These are phyloP conservation scores for Sciurus niger DNA, from an alignment of 2,113 vertebrate species.

Conservation along the genomic window DNA sequence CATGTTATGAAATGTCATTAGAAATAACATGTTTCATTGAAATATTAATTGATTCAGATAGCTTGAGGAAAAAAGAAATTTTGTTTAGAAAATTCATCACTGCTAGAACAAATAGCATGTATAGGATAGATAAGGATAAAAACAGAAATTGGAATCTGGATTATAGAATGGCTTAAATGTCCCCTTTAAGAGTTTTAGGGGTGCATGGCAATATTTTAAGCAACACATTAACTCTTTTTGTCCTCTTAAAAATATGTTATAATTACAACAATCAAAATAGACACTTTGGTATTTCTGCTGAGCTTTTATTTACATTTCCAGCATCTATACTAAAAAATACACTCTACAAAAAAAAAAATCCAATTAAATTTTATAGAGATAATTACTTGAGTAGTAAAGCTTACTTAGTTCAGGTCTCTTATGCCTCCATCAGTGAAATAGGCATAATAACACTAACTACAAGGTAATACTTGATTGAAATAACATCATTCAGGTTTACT, in stretches of 20 bases:
- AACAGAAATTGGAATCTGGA: too few relatives aligned
- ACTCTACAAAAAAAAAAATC: neutral
- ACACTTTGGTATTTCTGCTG: slow-evolving; percentile 42
- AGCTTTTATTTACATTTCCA: slow-evolving; percentile 37
- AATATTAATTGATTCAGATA: neutral
- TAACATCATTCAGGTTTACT: neutral
- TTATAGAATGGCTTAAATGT: neutral
- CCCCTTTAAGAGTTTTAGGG: neutral
- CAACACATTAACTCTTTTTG: neutral
- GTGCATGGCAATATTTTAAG: neutral
- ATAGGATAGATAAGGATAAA: neutral
- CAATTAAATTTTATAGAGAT: slow-evolving; percentile 24
- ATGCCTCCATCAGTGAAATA: neutral
- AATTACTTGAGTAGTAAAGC: neutral
- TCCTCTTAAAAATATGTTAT: neutral
- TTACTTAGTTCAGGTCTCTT: neutral
- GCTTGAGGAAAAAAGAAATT: neutral
- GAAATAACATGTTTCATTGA: neutral
- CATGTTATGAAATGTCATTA: neutral
- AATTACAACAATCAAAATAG: neutral
- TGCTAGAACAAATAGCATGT: neutral
- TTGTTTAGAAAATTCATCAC: neutral
- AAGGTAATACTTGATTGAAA: neutral
- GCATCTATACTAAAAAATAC: neutral
- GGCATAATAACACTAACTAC: neutral